Evolutionary conservation across 2,113 vertebrate species (phyloP).

Genomic region (Chaenocephalus aceratus): DNA sequence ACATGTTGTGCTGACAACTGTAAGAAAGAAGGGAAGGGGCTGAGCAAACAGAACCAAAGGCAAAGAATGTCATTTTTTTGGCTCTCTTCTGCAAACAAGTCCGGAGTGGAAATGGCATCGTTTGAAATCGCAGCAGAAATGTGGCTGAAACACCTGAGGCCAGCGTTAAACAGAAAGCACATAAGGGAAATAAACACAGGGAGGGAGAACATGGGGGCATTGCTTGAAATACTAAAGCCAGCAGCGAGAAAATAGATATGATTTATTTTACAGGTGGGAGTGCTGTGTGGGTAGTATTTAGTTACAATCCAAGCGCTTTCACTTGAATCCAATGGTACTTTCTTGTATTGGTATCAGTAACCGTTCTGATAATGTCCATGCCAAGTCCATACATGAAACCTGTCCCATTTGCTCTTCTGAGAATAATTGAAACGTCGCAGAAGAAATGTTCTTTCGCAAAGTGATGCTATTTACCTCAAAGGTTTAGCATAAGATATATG

Average conservation of each 20-base stretch:
- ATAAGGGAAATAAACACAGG: not conserved
- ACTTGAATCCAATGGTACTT: not conserved
- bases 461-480: not conserved
- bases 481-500: not conserved
- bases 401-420: not conserved
- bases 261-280: not conserved
- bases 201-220: not conserved
- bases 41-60: slow-evolving; percentile 43
- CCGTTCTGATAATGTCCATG: not conserved
- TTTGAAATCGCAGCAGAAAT: slow-evolving; percentile 35
- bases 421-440: not conserved
- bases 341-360: not conserved
- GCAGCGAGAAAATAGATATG: not conserved
- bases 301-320: not conserved
- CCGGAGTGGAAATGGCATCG: slow-evolving; percentile 16
- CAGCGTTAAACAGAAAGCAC: slow-evolving; percentile 21
- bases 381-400: not conserved
- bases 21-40: slow-evolving; percentile 33
- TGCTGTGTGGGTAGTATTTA: not conserved
- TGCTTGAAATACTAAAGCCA: not conserved
- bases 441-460: not conserved
- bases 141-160: slow-evolving; percentile 44
- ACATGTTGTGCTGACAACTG: slow-evolving; percentile 4
- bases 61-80: slow-evolving; percentile 50
- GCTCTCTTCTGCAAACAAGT: slow-evolving; percentile 38